Evolutionary conservation across 1,140 invertebrate genomes (phyloP).

Genomic region (Micrasema minimum): DNA sequence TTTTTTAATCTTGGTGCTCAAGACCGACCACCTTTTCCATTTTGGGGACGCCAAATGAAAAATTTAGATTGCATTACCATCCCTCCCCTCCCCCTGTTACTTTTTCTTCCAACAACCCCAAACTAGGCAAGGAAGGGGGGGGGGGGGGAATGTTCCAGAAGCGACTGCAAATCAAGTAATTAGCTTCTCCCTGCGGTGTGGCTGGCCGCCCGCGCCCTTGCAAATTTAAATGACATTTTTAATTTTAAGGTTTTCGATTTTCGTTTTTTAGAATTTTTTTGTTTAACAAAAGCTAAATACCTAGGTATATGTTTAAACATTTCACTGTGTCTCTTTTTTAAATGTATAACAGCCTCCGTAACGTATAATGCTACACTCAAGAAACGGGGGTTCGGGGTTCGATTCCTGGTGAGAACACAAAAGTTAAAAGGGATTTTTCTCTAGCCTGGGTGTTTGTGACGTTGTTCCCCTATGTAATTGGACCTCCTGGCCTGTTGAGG

Average conservation of each 20-base stretch:
- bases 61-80: slow-evolving; percentile 50
- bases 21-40: slow-evolving; percentile 29
- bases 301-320: too few relatives aligned
- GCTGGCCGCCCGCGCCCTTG: slow-evolving; percentile 28
- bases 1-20: slow-evolving; percentile 26
- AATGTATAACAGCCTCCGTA: too few relatives aligned
- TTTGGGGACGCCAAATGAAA: slow-evolving; percentile 46
- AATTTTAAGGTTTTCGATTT: slow-evolving; percentile 29
- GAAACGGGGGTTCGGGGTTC: too few relatives aligned
- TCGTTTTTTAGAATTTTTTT: too few relatives aligned
- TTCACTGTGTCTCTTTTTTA: too few relatives aligned
- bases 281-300: too few relatives aligned
- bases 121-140: background rate
- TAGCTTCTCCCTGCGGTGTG: slow-evolving; percentile 37
- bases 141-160: slow-evolving; percentile 17
- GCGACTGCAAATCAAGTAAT: slow-evolving; percentile 50
- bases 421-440: too few relatives aligned
- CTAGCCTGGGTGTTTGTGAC: too few relatives aligned
- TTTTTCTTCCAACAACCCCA: background rate
- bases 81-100: slow-evolving; percentile 16
- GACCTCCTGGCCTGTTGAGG: too few relatives aligned
- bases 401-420: too few relatives aligned
- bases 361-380: too few relatives aligned
- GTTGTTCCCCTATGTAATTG: too few relatives aligned
- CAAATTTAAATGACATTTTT: slow-evolving; percentile 41